A percentile compares a stretch with the other conserved stretches of the same genome.
Evolutionary conservation across 2,888 invertebrate genomes (phyloP).

Genomic region (Tortrix viridana): DNA sequence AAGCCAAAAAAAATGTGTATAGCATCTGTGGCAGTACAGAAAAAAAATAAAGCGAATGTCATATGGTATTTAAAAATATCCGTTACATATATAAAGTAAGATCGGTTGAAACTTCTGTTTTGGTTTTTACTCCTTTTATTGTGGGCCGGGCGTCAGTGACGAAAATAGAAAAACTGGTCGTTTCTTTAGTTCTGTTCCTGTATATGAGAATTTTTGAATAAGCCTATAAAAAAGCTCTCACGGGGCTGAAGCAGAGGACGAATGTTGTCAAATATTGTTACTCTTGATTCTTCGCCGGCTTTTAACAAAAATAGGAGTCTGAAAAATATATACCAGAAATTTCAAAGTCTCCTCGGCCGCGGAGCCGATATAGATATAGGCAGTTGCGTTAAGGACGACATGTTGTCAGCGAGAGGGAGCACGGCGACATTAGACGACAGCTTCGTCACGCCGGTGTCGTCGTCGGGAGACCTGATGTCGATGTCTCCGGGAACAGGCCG

Average conservation of each 20-base stretch:
- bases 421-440: constrained; percentile 62
- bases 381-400: constrained; percentile 47
- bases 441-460: constrained; percentile 69
- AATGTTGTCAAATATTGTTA: constrained; percentile 64
- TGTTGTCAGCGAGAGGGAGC: constrained; percentile 61
- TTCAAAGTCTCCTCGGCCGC: constrained; percentile 60
- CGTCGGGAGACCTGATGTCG: constrained; percentile 70
- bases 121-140: constrained; percentile 40
- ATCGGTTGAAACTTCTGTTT: constrained; percentile 40
- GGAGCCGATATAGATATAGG: constrained; percentile 39
- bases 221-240: constrained; percentile 10
- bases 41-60: constrained; percentile 23
- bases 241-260: constrained; percentile 44
- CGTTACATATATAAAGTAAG: constrained; percentile 38
- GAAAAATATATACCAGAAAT: constrained; percentile 58
- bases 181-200: constrained; percentile 30
- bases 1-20: background rate
- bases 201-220: constrained; percentile 23
- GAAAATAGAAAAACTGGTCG: constrained; percentile 41
- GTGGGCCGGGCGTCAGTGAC: constrained; percentile 23
- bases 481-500: constrained; percentile 62
- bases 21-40: constrained; percentile 13
- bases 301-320: constrained; percentile 53
- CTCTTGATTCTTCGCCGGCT: constrained; percentile 49
- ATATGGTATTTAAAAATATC: constrained; percentile 39